Evolutionary conservation across 2,113 vertebrate species (phyloP), one percentile per base, ranked within the genome.

Genomic region (Semnornis frantzii): DNA sequence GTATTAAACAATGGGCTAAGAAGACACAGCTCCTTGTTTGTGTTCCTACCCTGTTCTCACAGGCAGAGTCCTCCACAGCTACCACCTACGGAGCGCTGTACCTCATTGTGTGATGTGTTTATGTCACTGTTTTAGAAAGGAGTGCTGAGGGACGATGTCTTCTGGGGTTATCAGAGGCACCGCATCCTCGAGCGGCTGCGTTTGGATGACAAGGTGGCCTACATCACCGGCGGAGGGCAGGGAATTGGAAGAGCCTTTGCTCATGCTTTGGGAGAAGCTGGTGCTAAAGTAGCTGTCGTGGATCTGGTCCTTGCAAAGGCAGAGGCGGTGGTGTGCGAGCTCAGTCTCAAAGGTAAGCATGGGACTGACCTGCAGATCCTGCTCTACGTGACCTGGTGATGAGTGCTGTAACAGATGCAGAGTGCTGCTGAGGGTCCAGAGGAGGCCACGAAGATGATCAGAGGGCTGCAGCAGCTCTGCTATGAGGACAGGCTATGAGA

Each of bases 221-320:
- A 97, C 0, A 97, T 98, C 75, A 98, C 98, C 0, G 98, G 98
- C 0, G 98, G 94, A 9, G 98, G 98, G 18, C 98, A 98, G 90
- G 98, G 98, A 6, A 98, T 98, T 14, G 98, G 98, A 46, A 97
- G 98, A 80, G 98, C 97, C 12, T 98, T 98, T 23, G 98, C 98
- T 46, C 98, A 98, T 0, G 98, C 98, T 0, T 54, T 98, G 77
- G 98, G 98, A 9, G 98, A 98, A 94, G 98, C 98, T 0, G 98
- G 98, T 33, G 98, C 98, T 8, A 98, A 98, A 84, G 97, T 98
- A 8, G 98, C 97, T 0, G 78, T 98, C 3, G 96, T 98, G n/a
- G 98, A 98, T 79, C 48, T 98, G 83, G 96, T 97, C 79, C 93
- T 94, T 33, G 93, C 60, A n/a, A 98, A 98, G 91, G 98, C 98